Conservation (phyloP, 1,140 invertebrate genomes). For the Wasmannia auropunctata region DNA sequence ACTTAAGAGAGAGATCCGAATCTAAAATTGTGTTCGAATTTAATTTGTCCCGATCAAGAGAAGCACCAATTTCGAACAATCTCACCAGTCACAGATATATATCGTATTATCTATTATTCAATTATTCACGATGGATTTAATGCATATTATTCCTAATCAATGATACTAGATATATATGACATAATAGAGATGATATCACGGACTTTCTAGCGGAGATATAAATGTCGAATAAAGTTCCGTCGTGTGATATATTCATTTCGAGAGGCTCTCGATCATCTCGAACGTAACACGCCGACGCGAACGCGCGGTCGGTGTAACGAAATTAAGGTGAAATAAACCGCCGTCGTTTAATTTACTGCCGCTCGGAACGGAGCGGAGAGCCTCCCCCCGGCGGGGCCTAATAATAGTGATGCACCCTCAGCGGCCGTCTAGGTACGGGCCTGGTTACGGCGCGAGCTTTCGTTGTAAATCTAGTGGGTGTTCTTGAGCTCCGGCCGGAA, state of each 20-base stretch:
- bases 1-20: neutral
- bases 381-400: slow-evolving; percentile 9
- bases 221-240: slow-evolving; percentile 2
- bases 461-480: slow-evolving; percentile 60
- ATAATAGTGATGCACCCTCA: slow-evolving; percentile 41
- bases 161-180: neutral
- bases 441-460: neutral
- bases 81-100: neutral
- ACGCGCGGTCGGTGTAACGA: neutral
- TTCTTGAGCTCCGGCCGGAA: slow-evolving; percentile 32
- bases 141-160: neutral
- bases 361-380: neutral
- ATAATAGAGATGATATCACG: neutral
- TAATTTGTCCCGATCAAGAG: neutral
- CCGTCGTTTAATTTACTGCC: slow-evolving; percentile 52
- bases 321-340: slow-evolving; percentile 45
- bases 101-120: neutral
- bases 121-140: slow-evolving; percentile 9
- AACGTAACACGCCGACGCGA: neutral
- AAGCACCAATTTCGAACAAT: neutral
- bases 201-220: neutral
- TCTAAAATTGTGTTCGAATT: neutral
- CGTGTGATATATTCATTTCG: neutral
- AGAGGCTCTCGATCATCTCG: neutral
- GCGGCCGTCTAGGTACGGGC: neutral